Base-by-base conservation (phyloP, 2,888 invertebrate species). In the Synergus itoensis region DNA sequence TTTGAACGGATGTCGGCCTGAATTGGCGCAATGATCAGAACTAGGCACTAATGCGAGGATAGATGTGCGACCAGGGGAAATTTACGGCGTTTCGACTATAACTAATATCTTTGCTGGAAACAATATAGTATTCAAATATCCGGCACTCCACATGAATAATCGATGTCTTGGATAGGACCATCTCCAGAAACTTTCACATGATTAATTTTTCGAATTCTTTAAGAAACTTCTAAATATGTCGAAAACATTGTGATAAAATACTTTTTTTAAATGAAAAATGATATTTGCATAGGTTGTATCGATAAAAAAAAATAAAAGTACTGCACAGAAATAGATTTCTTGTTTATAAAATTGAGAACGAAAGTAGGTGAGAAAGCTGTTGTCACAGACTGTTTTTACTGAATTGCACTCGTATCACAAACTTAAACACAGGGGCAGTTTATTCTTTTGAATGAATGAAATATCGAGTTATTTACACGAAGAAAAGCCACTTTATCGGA, bases 11-110 rank as follows among this genome's bases (percentile, higher is more conserved):
- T 89, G 87, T 88, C 83, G 85, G 82, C 80, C 81, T 86, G 84
- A 88, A 88, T 88, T 89, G 88, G 84, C 85, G 84, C 84, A 86
- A 87, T 83, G 86, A 87, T 83, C 84, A 86, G 85, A 85, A 85
- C 83, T 80, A 83, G 83, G 79, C 81, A 45, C 81, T 82, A 82
- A 81, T 82, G 77, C 77, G 81, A 76, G 82, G 83, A 87, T 85
- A 79, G 83, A 84, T 87, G 84, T 85, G 86, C 87, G 87, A 85
- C 83, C 83, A 60, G 4, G 60, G 21, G 4, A 21, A 21, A 60
- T 60, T 60, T 21, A 60, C 21, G 60, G 21, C 21, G 18, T 21
- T 60, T 21, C 21, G 60, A 12, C 11, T 11, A 60, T 21, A 21
- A 21, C 4, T 21, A n/a, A n/a, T n/a, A 2, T 60, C 9, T 60